Percentiles rank a stretch among this genome's conserved stretches.
Conservation (phyloP, 2,888 invertebrate species). For the Conchocele bisecta region DNA sequence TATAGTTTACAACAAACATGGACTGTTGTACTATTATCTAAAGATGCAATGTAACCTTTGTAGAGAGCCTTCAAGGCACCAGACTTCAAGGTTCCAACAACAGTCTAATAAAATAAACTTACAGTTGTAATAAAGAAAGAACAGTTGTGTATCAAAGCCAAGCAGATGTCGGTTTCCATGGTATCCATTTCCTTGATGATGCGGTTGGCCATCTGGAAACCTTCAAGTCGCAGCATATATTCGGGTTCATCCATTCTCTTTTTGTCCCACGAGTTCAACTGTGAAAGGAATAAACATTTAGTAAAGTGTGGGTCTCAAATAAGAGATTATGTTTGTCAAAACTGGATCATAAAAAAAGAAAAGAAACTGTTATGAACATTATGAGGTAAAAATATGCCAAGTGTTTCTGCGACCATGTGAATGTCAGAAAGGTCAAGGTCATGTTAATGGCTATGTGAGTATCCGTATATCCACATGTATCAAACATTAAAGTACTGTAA, state of each 20-base stretch:
- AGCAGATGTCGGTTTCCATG: conserved; percentile 87
- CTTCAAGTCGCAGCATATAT: conserved; percentile 91
- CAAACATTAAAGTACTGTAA: too few species aligned
- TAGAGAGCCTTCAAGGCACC: too few species aligned
- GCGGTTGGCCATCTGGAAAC: conserved; percentile 88
- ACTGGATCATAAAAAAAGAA: too few species aligned
- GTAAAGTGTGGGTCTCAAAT: neutral
- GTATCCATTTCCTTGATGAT: conserved; percentile 83
- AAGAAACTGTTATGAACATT: neutral
- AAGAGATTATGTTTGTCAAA: too few species aligned
- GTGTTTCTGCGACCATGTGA: neutral
- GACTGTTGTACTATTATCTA: too few species aligned
- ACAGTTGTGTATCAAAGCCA: conserved; percentile 90
- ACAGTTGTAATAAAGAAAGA: conserved; percentile 88
- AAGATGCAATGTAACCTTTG: too few species aligned
- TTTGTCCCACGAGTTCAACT: conserved; percentile 94
- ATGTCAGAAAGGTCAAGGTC: too few species aligned
- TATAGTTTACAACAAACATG: too few species aligned
- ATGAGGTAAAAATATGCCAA: neutral
- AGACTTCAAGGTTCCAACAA: too few species aligned
- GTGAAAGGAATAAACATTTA: neutral
- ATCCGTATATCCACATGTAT: too few species aligned
- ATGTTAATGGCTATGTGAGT: too few species aligned
- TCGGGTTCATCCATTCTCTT: conserved; percentile 97
- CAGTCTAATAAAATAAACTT: conserved; percentile 63